Evolutionary conservation across 2,797 vertebrate species (phyloP).

Genomic region (Micropoecilia bifurca): DNA sequence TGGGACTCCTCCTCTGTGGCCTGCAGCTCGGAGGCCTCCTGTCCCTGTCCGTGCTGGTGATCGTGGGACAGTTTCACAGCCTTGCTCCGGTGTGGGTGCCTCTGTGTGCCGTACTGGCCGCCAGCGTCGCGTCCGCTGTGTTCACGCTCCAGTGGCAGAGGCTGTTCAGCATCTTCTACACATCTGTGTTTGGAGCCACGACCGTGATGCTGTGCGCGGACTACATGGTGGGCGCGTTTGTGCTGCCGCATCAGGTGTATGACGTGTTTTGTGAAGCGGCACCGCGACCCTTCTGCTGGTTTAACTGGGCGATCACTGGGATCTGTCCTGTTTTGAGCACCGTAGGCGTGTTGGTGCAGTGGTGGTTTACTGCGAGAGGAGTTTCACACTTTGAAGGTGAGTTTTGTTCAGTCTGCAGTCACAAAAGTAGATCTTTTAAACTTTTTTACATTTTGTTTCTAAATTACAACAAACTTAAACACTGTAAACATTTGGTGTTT

Average conservation of each 20-base stretch:
- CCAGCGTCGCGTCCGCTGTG: constrained; percentile 78
- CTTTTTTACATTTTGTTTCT: not conserved
- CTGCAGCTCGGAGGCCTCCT: constrained; percentile 87
- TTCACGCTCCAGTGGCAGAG: constrained; percentile 87
- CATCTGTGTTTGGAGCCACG: constrained; percentile 82
- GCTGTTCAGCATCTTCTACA: constrained; percentile 83
- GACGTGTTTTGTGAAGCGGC: constrained; percentile 74
- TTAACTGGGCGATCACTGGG: constrained; percentile 85
- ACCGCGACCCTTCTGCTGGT: constrained; percentile 86
- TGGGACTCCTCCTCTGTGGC: constrained; percentile 88
- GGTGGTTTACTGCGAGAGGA: constrained; percentile 84
- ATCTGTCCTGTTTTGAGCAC: constrained; percentile 82
- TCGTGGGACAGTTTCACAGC: constrained; percentile 79
- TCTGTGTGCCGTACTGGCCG: constrained; percentile 73
- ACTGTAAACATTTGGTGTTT: no score
- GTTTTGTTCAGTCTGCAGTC: constrained; percentile 21
- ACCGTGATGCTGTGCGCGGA: constrained; percentile 82
- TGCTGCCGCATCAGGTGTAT: constrained; percentile 77
- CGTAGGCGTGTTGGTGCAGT: constrained; percentile 85
- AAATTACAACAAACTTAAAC: not conserved
- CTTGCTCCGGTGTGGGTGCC: constrained; percentile 85
- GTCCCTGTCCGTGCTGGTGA: constrained; percentile 77
- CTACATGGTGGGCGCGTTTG: constrained; percentile 82
- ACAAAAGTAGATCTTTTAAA: not conserved
- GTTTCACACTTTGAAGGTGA: constrained; percentile 83